Evolutionary conservation across 2,888 invertebrate species (phyloP).

Genomic region (Apamea anceps): DNA sequence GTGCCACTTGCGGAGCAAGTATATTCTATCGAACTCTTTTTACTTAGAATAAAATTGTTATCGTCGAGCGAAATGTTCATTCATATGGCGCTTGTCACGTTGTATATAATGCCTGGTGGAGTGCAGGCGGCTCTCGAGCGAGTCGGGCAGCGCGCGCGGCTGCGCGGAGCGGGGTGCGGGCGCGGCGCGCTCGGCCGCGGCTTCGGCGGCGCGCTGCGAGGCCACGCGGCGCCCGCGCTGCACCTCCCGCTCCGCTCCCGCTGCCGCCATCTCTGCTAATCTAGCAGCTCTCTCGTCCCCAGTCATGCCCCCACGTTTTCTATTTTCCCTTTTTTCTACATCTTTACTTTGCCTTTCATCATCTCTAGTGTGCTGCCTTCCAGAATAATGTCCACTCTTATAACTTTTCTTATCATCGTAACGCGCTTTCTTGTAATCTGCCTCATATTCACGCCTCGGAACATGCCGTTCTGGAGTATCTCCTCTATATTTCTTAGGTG

Average conservation of each 20-base stretch:
- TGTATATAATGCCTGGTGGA: conserved; percentile 97
- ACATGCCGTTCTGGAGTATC: conserved; percentile 63
- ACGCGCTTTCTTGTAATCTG: conserved; percentile 67
- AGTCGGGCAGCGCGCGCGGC: conserved; percentile 91
- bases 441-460: conserved; percentile 50
- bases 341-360: conserved; percentile 60
- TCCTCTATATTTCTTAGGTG: conserved; percentile 67
- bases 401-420: conserved; percentile 38
- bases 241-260: conserved; percentile 93
- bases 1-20: neutral
- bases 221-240: conserved; percentile 92
- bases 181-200: conserved; percentile 73
- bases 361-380: conserved; percentile 41
- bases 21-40: neutral
- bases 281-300: conserved; percentile 91
- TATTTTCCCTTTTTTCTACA: conserved; percentile 60
- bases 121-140: conserved; percentile 95
- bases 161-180: conserved; percentile 90
- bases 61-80: conserved; percentile 94
- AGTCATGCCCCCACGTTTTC: conserved; percentile 71
- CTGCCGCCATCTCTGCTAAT: conserved; percentile 94
- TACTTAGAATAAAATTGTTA: conserved; percentile 71
- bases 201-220: conserved; percentile 91
- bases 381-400: conserved; percentile 29
- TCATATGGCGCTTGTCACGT: conserved; percentile 94